Base-by-base conservation (phyloP, 2,888 invertebrate genomes). In the Chironomus tentans region DNA sequence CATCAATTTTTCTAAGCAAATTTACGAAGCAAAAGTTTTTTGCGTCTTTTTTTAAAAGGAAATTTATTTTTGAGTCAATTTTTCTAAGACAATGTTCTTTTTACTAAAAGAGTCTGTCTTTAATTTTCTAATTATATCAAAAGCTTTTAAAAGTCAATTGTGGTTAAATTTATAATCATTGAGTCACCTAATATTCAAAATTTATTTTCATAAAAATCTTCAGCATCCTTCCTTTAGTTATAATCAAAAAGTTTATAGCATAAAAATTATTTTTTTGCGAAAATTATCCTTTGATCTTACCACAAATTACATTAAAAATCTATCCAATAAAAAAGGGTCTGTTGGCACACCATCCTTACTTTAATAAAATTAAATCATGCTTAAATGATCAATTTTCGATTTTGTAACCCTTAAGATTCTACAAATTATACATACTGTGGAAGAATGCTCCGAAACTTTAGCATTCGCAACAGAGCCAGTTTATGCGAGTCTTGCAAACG, bases 391-490 rank as follows among this genome's bases (percentile, higher is more conserved):
- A 56, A 56, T 56, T 56, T 18, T 56, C 18, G 56, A 56, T 38
- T 38, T 10, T 38, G 4, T 24, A 65, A 65, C 24, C 7, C 73
- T 71, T 68, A 75, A 87, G 85, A 88, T 90, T 78, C 83, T 88
- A 65, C 89, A 90, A 81, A 86, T 90, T 70, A 84, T 90, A 77
- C 91, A 93, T 80, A 85, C 89, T 0, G 87, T 93, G 12, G 94
- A 94, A 82, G 95, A 95, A 82, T 91, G 92, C 78, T 86, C 91
- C 70, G 93, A 95, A 80, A 95, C 95, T 2, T 85, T 97, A 80
- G 96, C 97, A 1, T 98, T 97, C 84, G 97, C 94, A n/a, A 90
- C 95, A 2, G 97, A 98, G 83, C 92, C 94, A 0, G 91, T 98
- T 13, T 86, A 93, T 77, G 94, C 92, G 13, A 95, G 95, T 82